Percentiles rank a stretch among this genome's conserved stretches.
phyloP scores from a whole-genome alignment of 1,140 invertebrate genomes.

The Aphaenogaster rudis region DNA sequence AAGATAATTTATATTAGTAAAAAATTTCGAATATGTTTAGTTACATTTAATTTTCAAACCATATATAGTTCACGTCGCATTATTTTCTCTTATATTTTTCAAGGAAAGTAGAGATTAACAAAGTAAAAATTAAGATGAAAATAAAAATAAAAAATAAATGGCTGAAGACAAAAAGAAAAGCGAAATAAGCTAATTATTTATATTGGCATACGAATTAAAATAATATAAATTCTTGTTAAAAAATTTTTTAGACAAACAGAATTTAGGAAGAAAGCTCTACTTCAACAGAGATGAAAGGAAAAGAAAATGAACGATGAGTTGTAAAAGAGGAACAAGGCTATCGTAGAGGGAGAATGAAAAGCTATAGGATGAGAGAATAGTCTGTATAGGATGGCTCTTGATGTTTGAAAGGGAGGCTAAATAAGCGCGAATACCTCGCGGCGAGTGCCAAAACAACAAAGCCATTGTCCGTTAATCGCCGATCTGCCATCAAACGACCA shows the following conservation, averaged over 20 bases:
- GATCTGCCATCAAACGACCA: slow-evolving; percentile 44
- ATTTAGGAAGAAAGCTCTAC: background rate
- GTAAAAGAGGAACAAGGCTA: slow-evolving; percentile 28
- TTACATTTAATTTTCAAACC: background rate
- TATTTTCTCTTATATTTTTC: background rate
- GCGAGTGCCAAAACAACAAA: slow-evolving; percentile 70
- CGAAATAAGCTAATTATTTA: background rate
- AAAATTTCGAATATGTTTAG: background rate
- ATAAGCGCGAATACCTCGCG: slow-evolving; percentile 57
- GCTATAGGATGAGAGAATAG: slow-evolving; percentile 20
- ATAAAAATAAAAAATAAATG: background rate
- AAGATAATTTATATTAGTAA: background rate
- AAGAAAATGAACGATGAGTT: slow-evolving; percentile 1
- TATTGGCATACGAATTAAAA: background rate
- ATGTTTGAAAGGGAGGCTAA: slow-evolving; percentile 60
- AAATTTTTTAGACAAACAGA: background rate
- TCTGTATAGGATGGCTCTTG: slow-evolving; percentile 13
- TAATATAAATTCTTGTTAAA: background rate
- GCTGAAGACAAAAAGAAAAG: background rate
- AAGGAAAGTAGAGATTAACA: background rate
- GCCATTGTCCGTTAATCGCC: slow-evolving; percentile 65
- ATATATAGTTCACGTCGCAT: background rate
- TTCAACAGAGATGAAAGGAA: background rate
- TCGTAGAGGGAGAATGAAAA: background rate
- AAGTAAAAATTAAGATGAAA: background rate